Base-by-base conservation (phyloP, 2,888 invertebrate genomes). In the Tiphia femorata region DNA sequence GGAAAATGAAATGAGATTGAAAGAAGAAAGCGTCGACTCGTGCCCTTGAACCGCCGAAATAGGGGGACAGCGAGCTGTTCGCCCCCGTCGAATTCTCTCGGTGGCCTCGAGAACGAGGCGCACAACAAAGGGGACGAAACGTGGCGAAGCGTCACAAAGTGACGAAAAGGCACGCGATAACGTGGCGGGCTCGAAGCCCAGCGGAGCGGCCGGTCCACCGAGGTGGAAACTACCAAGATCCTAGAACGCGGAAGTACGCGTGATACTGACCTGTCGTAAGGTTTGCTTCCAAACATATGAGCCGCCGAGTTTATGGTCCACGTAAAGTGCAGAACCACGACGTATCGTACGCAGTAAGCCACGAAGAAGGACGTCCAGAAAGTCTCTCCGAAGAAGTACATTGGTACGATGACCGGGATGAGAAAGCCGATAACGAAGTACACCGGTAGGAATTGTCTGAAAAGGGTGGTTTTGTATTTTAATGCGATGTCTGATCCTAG, bases 281-380 rank as follows among this genome's bases (percentile, higher is more conserved):
- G 67, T 47, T 58, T 65, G 4, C 16, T 17, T 4, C 73, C 68
- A 21, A 27, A 63, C n/a, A 40, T 21, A 43, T 73, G 95, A 1
- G 94, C 94, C 0, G 89, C 88, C 63, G 93, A 93, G 79, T 95
- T 95, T 3, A 95, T 92, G 3, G 89, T 84, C 94, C 94, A 95
- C 0, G 94, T 94, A 1, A 88, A 86, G 76, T 95, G 90, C n/a
- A 95, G 84, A 12, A 86, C 84, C 1, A 87, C 21, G 1, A 88
- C 76, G 74, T 91, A 91, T 12, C 93, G 87, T 17, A 87, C 77
- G 57, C 91, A 83, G 63, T 88, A 91, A 41, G 86, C 84, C 0
- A 89, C 81, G 67, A 91, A 87, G 53, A 91, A 85, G 0, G 92
- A 86, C 48, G 86, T 87, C 67, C 81, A 81, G 58, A 87, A 84